These are phyloP conservation scores for Myrmophylax atrothorax DNA, from an alignment of 2,113 vertebrate genomes.

Conservation along the genomic window DNA sequence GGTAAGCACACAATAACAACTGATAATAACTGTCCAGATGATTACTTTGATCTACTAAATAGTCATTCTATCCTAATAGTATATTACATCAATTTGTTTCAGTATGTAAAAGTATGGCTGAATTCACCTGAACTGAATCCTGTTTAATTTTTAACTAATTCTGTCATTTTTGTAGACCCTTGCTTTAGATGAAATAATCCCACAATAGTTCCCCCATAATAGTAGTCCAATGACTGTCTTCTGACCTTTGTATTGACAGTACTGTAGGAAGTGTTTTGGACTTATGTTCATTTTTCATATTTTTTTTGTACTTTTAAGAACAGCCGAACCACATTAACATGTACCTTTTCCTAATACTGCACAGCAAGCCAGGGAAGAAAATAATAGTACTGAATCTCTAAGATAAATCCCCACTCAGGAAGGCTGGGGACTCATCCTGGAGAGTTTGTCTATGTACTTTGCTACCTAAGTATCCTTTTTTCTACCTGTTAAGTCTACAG, in stretches of 20 bases:
- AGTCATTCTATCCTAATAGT: neutral
- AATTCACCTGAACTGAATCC: neutral
- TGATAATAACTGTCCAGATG: neutral
- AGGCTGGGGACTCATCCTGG: neutral
- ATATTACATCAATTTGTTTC: neutral
- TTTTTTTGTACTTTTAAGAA: neutral
- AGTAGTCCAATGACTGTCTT: neutral
- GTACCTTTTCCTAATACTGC: neutral
- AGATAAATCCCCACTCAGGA: neutral
- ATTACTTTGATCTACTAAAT: neutral
- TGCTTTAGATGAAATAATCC: neutral
- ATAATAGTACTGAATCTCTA: neutral
- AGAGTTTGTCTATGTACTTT: neutral
- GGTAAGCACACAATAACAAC: neutral
- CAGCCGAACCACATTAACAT: accelerated
- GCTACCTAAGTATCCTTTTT: neutral
- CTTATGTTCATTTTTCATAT: neutral
- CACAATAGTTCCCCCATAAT: neutral
- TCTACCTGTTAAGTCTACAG: neutral
- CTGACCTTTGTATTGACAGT: neutral
- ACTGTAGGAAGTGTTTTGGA: neutral
- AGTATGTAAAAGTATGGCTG: neutral
- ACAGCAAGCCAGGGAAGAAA: neutral
- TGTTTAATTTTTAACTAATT: neutral
- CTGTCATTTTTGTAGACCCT: neutral